phyloP scores from a whole-genome alignment of 2,113 vertebrate species.

The Pardalotus punctatus region DNA sequence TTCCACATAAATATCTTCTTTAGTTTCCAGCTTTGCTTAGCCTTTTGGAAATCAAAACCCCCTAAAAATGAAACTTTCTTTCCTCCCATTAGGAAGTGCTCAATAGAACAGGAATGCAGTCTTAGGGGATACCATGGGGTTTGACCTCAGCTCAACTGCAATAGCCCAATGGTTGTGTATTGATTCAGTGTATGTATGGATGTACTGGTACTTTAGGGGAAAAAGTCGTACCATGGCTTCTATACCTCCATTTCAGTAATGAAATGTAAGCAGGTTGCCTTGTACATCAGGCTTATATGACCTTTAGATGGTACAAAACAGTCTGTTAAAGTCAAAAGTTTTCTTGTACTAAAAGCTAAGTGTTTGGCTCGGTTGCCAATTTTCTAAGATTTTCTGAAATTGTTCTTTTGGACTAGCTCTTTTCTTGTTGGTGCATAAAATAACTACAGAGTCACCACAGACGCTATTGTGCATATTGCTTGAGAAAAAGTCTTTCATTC shows the following conservation, averaged over 20 bases:
- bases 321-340: not conserved
- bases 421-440: not conserved
- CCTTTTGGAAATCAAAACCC: not conserved
- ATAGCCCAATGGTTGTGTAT: not conserved
- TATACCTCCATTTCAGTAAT: not conserved
- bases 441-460: not conserved
- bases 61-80: rapidly evolving
- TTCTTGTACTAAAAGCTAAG: not conserved
- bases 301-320: not conserved
- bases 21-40: not conserved
- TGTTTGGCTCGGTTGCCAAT: not conserved
- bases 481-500: constrained; percentile 16
- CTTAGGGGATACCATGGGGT: not conserved
- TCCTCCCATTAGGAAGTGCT: not conserved
- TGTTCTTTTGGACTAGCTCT: not conserved
- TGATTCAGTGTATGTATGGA: not conserved
- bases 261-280: not conserved
- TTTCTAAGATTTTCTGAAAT: not conserved
- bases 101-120: not conserved
- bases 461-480: not conserved
- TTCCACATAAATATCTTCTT: not conserved
- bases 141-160: not conserved
- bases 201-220: not conserved
- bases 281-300: not conserved
- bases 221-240: not conserved